Percentiles rank a stretch among this genome's conserved stretches.
phyloP scores from a whole-genome alignment of 2,888 invertebrate genomes.

The Trissolcus japonicus region DNA sequence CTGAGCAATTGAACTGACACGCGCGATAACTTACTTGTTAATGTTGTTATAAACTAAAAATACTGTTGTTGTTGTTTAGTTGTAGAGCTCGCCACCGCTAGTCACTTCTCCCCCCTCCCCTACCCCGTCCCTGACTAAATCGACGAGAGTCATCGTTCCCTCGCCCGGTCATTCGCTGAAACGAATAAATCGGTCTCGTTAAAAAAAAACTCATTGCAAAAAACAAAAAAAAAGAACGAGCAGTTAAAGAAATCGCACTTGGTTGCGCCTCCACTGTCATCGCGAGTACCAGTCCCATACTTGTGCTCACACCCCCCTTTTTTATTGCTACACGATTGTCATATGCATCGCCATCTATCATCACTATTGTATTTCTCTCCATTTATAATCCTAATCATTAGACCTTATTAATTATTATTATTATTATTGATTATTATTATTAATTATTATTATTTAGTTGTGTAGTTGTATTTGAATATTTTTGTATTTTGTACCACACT shows the following conservation, averaged over 20 bases:
- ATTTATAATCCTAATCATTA: conserved; percentile 47
- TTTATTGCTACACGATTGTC: conserved; percentile 44
- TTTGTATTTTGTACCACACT: conserved; percentile 52
- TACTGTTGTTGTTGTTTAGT: conserved; percentile 77
- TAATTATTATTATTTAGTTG: conserved; percentile 54
- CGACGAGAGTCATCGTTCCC: conserved; percentile 8
- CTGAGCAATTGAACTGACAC: conserved; percentile 54
- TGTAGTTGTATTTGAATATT: conserved; percentile 55
- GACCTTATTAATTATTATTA: conserved; percentile 43
- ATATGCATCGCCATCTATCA: conserved; percentile 45
- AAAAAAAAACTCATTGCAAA: background rate
- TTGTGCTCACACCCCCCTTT: conserved; percentile 3
- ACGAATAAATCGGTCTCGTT: too few species aligned
- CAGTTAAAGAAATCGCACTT: conserved; percentile 44
- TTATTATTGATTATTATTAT: conserved; percentile 44
- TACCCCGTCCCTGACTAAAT: conserved; percentile 21
- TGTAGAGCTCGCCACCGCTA: conserved; percentile 77
- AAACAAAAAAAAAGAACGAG: conserved; percentile 7
- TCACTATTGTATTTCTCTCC: conserved; percentile 46
- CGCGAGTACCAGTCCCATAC: conserved; percentile 27
- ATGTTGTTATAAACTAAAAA: conserved; percentile 77
- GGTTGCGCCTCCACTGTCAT: conserved; percentile 49
- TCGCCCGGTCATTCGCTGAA: conserved; percentile 11
- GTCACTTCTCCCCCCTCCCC: conserved; percentile 67
- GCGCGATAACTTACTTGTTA: conserved; percentile 74